These are phyloP conservation scores for Drosophila affinis DNA, from an alignment of 2,888 invertebrate genomes.

Conservation along the genomic window DNA sequence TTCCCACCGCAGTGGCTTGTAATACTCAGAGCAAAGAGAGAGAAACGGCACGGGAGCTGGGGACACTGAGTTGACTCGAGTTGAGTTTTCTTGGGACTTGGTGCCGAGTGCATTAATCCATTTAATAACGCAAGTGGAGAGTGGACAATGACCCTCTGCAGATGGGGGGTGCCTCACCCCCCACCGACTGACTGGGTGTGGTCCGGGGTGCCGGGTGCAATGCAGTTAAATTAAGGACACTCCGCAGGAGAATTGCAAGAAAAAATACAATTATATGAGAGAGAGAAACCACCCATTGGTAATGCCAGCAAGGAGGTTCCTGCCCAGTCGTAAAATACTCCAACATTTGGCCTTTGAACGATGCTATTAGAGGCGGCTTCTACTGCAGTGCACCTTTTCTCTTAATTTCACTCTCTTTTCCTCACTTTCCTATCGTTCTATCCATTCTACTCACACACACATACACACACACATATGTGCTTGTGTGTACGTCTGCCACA, in stretches of 20 bases:
- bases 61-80: background rate
- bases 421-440: too few species aligned
- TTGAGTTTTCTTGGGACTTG: background rate
- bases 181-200: conserved; percentile 18
- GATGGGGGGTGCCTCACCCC: conserved; percentile 14
- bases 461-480: background rate
- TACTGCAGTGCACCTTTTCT: conserved; percentile 28
- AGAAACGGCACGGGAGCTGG: background rate
- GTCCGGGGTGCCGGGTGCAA: conserved; percentile 1
- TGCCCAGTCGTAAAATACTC: background rate
- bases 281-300: too few species aligned
- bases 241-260: conserved; percentile 3
- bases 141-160: conserved; percentile 35
- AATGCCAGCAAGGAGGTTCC: background rate
- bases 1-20: background rate
- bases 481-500: conserved; percentile 44
- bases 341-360: background rate
- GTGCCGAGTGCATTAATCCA: conserved; percentile 28
- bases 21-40: background rate
- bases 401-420: conserved; percentile 8
- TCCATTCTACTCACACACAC: background rate
- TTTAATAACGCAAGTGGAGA: conserved; percentile 42
- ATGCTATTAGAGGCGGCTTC: conserved; percentile 1
- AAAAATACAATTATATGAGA: conserved; percentile 10
- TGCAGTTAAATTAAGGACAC: conserved; percentile 26